Conservation (phyloP, 2,888 invertebrate genomes). For the Cosmopolites sordidus region DNA sequence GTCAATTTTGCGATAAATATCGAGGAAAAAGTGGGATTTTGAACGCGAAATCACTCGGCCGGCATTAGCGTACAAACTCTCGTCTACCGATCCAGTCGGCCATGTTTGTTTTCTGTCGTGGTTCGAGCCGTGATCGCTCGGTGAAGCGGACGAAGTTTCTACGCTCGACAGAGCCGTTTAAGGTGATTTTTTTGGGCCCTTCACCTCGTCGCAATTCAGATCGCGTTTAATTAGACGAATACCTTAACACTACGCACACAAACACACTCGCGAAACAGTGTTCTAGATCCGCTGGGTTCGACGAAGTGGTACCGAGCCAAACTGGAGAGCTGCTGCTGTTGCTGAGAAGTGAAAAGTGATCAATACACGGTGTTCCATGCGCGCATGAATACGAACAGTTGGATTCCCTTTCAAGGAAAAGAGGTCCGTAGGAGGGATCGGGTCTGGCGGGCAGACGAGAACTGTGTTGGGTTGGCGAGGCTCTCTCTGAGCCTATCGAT, state of each 20-base stretch:
- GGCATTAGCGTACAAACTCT: slow-evolving; percentile 7
- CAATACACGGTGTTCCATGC: slow-evolving; percentile 22
- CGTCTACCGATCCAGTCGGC: slow-evolving; percentile 20
- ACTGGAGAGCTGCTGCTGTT: slow-evolving; percentile 21
- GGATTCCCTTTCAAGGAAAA: slow-evolving; percentile 26
- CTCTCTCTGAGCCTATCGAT: slow-evolving; percentile 24
- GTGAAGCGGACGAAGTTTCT: too few species aligned
- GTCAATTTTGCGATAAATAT: too few species aligned
- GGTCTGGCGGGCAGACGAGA: slow-evolving; percentile 6
- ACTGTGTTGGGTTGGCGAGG: slow-evolving; percentile 14
- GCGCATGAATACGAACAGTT: slow-evolving; percentile 21
- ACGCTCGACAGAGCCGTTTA: background rate
- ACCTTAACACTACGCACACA: too few species aligned
- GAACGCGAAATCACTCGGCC: too few species aligned
- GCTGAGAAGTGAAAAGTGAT: slow-evolving; percentile 25
- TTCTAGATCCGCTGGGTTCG: slow-evolving; percentile 15
- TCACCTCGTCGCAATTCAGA: background rate
- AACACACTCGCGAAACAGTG: too few species aligned
- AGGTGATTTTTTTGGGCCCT: background rate
- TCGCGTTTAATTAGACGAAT: too few species aligned
- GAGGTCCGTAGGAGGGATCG: slow-evolving; percentile 6
- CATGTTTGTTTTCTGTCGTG: slow-evolving; percentile 15
- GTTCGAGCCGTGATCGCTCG: background rate
- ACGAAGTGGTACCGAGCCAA: slow-evolving; percentile 23
- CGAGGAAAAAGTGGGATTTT: too few species aligned